phyloP scores from a whole-genome alignment of 2,888 invertebrate genomes.

The Caenorhabditis sp. region DNA sequence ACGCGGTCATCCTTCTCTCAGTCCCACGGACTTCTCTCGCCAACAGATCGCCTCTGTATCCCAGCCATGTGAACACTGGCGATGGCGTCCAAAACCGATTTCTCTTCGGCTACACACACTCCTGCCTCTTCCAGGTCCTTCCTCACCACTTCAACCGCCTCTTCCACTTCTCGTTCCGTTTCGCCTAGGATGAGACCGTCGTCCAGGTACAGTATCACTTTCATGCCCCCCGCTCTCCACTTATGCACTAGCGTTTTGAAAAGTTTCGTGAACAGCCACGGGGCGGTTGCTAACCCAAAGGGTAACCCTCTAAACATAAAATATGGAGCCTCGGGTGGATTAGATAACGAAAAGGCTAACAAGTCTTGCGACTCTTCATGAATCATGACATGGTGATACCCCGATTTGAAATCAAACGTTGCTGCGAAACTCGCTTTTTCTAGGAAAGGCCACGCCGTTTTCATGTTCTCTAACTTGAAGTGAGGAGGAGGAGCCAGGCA shows the following conservation, averaged over 20 bases:
- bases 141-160: not conserved
- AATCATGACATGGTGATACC: constrained; percentile 14
- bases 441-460: constrained; percentile 1
- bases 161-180: not conserved
- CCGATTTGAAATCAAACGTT: constrained; percentile 13
- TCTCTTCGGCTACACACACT: constrained; percentile 12
- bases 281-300: constrained; percentile 5
- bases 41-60: not conserved
- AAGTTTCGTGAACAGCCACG: constrained; percentile 17
- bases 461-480: constrained; percentile 4
- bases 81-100: constrained; percentile 2
- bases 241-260: not conserved
- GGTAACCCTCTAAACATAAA: not conserved
- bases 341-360: not conserved
- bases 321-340: not conserved
- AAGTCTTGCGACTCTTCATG: not conserved
- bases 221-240: constrained; percentile 9
- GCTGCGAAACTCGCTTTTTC: not conserved
- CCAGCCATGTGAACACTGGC: constrained; percentile 1
- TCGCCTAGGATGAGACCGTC: constrained; percentile 10
- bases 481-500: not conserved
- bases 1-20: not conserved
- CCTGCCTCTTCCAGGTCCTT: not conserved
- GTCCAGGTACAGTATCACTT: constrained; percentile 1
- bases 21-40: not conserved